These are phyloP conservation scores for Marronus borbonicus DNA, from an alignment of 2,888 invertebrate genomes.

Conservation along the genomic window DNA sequence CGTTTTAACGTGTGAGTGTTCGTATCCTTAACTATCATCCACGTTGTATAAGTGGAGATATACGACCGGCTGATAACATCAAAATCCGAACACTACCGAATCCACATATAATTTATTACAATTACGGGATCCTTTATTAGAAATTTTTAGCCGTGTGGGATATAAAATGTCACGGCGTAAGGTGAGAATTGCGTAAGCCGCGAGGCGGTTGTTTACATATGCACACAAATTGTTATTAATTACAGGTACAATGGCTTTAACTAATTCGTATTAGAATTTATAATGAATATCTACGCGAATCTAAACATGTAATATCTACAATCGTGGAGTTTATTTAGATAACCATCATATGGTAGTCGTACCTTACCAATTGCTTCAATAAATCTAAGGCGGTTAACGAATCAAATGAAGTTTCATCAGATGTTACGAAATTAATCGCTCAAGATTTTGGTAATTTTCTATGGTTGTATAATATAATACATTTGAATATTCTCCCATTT, in stretches of 20 bases:
- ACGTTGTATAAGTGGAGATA: conserved; percentile 15
- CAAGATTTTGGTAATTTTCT: too few species aligned
- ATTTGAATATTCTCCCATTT: too few species aligned
- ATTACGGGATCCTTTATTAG: conserved; percentile 34
- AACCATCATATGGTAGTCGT: not conserved
- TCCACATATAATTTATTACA: conserved; percentile 38
- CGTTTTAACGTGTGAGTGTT: not conserved
- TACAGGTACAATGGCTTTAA: conserved; percentile 9
- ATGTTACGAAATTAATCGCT: too few species aligned
- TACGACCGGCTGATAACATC: conserved; percentile 31
- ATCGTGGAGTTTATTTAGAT: conserved; percentile 1
- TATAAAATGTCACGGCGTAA: conserved; percentile 28
- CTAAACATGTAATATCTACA: not conserved
- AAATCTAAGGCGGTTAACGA: too few species aligned
- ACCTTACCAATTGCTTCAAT: too few species aligned
- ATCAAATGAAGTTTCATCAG: too few species aligned
- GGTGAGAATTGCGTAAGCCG: conserved; percentile 28
- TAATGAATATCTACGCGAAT: conserved; percentile 14
- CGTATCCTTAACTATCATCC: conserved; percentile 29
- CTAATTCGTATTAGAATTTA: conserved; percentile 25
- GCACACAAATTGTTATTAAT: conserved; percentile 43
- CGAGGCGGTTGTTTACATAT: conserved; percentile 29
- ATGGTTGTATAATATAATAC: too few species aligned
- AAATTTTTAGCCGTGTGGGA: conserved; percentile 39
- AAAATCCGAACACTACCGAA: conserved; percentile 43